phyloP scores from a whole-genome alignment of 2,888 invertebrate genomes.

The Meteorus cinctellus region DNA sequence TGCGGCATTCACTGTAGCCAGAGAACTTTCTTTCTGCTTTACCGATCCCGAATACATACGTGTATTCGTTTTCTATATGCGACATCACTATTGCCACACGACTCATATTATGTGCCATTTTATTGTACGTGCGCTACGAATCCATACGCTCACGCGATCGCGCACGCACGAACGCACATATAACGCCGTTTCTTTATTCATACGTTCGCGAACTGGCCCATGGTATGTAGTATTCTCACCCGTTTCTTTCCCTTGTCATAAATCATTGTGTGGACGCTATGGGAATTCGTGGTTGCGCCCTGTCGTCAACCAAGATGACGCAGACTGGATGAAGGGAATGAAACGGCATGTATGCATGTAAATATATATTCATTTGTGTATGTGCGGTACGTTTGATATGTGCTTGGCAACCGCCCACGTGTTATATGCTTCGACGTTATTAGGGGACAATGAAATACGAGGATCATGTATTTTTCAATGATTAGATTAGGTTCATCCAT shows the following conservation, averaged over 20 bases:
- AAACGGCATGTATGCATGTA: not conserved
- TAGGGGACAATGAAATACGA: slow-evolving; percentile 16
- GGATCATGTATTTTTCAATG: not conserved
- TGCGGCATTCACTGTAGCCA: slow-evolving; percentile 29
- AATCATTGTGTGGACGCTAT: slow-evolving; percentile 44
- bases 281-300: slow-evolving; percentile 41
- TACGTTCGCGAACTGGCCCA: slow-evolving; percentile 5
- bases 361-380: not conserved
- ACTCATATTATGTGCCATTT: slow-evolving; percentile 35
- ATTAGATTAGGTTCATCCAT: not conserved
- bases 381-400: slow-evolving; percentile 8
- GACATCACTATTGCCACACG: slow-evolving; percentile 1
- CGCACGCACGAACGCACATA: slow-evolving; percentile 41
- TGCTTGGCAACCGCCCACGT: slow-evolving; percentile 14
- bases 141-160: slow-evolving; percentile 32
- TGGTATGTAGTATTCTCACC: slow-evolving; percentile 28
- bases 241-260: slow-evolving; percentile 32
- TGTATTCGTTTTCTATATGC: slow-evolving; percentile 17
- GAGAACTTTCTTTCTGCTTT: slow-evolving; percentile 4
- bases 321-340: not conserved
- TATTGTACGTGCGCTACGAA: slow-evolving; percentile 34
- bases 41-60: not conserved
- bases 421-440: slow-evolving; percentile 17
- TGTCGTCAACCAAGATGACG: slow-evolving; percentile 34
- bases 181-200: slow-evolving; percentile 15